Evolutionary conservation across 2,888 invertebrate species (phyloP), one percentile per base, ranked within the genome.

Genomic region (Pristionchus entomophagus): DNA sequence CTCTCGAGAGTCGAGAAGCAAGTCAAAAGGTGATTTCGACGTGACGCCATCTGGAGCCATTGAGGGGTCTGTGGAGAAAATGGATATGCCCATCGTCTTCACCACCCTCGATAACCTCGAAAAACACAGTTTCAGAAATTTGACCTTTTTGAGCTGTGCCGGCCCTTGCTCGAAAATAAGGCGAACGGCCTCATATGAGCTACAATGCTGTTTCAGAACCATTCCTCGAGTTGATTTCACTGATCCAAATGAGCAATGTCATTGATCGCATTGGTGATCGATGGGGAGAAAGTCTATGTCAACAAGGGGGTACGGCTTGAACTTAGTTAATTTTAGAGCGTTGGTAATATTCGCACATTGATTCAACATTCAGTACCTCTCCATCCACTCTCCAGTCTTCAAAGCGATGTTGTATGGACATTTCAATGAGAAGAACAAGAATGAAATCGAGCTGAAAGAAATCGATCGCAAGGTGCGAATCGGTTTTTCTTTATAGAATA

Each of bases 331-430:
- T n/a, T n/a, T n/a, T n/a, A n/a, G n/a, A n/a, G n/a, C n/a, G n/a
- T 26, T 5, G 26, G 12, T 59, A 5, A 8, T 3, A 59, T 17
- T n/a, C 3, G 10, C 45, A 59, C 56, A 26, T 26, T 59, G 26
- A 45, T 10, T 45, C 45, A 45, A 10, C 45, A n/a, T 56, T 56
- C 29, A 62, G 62, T 29, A 29, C 29, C 62, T 62, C 32, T 6
- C 62, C n/a, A 62, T 62, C 17, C 62, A 62, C 26, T 62, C 62
- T 26, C 62, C 62, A 26, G 62, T 62, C 32, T 62, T 62, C 62
- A 62, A 62, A 17, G 22, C 26, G 17, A 62, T 62, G 62, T 62
- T 62, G 10, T 62, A n/a, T 62, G 62, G 62, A 29, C 6, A 2
- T 14, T 29, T 29, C 17, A 29, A 26, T 8, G 62, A 62, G 6